These are phyloP conservation scores for Catagonus wagneri DNA, from an alignment of 2,113 vertebrate species.

Conservation along the genomic window DNA sequence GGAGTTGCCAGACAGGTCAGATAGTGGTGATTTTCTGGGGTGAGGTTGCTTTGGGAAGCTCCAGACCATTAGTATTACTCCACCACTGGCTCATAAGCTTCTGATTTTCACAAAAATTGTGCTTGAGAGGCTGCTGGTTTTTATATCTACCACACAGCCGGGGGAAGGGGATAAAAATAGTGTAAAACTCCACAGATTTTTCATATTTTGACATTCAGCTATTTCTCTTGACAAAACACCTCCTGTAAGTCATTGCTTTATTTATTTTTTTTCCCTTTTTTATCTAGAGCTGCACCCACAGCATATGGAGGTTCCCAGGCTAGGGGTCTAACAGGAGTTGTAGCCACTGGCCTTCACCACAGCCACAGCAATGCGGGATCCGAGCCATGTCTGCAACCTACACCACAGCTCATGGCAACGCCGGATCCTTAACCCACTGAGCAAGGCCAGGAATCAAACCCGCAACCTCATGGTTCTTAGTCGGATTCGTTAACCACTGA, in stretches of 20 bases:
- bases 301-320: too few species aligned
- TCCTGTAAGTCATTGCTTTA: slow-evolving; percentile 2
- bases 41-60: neutral
- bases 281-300: too few species aligned
- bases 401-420: too few species aligned
- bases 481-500: too few species aligned
- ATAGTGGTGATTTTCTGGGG: neutral
- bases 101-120: neutral
- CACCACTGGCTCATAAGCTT: neutral
- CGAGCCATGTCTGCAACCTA: too few species aligned
- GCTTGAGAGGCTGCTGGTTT: neutral
- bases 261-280: too few species aligned
- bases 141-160: neutral
- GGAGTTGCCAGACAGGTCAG: neutral
- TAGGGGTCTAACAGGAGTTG: too few species aligned
- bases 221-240: slow-evolving; percentile 18
- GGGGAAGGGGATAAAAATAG: neutral
- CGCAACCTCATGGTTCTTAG: too few species aligned
- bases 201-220: neutral
- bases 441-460: too few species aligned
- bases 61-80: neutral
- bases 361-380: too few species aligned
- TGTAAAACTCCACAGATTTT: neutral
- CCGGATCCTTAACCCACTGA: too few species aligned
- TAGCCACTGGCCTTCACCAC: too few species aligned